Conservation (phyloP, 2,113 vertebrate species). For the Sinocyclocheilus anophthalmus region DNA sequence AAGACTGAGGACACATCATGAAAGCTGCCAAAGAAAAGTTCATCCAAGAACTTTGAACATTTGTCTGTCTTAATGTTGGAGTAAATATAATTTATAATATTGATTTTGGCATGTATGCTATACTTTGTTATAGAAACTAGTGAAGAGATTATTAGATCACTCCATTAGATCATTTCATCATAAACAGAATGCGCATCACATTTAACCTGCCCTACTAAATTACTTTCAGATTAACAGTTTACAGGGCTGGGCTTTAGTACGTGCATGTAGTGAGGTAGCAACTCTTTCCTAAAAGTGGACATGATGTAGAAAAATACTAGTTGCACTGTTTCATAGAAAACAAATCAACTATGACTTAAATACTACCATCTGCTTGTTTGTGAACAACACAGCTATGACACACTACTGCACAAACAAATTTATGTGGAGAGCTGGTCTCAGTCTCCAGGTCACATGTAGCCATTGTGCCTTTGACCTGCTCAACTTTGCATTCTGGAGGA, state of each 20-base stretch:
- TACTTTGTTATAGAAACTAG: not conserved
- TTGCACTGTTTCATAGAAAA: not conserved
- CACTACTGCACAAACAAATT: not conserved
- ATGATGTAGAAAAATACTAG: not conserved
- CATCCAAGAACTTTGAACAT: not conserved
- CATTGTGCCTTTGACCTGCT: not conserved
- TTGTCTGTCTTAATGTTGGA: not conserved
- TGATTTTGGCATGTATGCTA: not conserved
- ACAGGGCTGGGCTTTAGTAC: not conserved
- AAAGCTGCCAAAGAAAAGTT: conserved; percentile 12
- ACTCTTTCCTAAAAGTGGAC: not conserved
- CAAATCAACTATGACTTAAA: not conserved
- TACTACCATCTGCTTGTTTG: not conserved
- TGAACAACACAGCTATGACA: not conserved
- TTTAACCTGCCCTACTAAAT: not conserved
- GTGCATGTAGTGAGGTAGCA: not conserved
- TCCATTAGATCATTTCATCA: not conserved
- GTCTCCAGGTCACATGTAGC: not conserved
- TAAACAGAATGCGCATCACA: not conserved
- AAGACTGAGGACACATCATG: not conserved
- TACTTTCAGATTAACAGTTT: not conserved
- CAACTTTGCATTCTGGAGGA: conserved; percentile 12
- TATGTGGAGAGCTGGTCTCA: not conserved
- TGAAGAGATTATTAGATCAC: not conserved
- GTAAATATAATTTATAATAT: not conserved